These are phyloP conservation scores for Rhopalosiphum nymphaeae DNA, from an alignment of 2,888 invertebrate species.

Conservation along the genomic window DNA sequence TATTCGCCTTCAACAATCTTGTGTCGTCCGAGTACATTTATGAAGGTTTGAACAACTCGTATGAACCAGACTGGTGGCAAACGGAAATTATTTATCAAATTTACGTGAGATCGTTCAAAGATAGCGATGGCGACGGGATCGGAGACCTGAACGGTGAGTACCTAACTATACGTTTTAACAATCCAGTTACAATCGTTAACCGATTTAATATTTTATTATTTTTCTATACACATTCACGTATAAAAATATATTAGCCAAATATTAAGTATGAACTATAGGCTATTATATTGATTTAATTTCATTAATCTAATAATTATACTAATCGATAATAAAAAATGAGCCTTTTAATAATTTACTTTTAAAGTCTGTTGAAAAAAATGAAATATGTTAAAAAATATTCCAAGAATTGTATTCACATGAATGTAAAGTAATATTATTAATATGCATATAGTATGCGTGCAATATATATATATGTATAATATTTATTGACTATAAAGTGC, in stretches of 20 bases:
- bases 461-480: too few relatives aligned
- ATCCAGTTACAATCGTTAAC: neutral
- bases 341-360: neutral
- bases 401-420: neutral
- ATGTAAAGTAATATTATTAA: neutral
- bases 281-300: neutral
- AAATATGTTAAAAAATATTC: neutral
- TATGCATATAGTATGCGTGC: too few relatives aligned
- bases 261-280: neutral
- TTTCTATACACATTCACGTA: neutral
- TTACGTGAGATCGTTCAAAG: conserved; percentile 87
- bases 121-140: conserved; percentile 84
- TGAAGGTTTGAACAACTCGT: conserved; percentile 17
- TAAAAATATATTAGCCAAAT: neutral
- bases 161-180: neutral
- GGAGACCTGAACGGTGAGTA: conserved; percentile 85
- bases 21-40: conserved; percentile 16
- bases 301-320: neutral
- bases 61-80: conserved; percentile 82
- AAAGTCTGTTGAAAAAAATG: neutral
- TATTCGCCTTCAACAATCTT: neutral
- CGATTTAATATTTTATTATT: neutral
- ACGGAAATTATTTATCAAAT: conserved; percentile 86
- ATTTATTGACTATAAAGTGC: too few relatives aligned
- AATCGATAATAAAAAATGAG: neutral